Conservation (phyloP, 2,113 vertebrate genomes). For the Tringa solitaria region DNA sequence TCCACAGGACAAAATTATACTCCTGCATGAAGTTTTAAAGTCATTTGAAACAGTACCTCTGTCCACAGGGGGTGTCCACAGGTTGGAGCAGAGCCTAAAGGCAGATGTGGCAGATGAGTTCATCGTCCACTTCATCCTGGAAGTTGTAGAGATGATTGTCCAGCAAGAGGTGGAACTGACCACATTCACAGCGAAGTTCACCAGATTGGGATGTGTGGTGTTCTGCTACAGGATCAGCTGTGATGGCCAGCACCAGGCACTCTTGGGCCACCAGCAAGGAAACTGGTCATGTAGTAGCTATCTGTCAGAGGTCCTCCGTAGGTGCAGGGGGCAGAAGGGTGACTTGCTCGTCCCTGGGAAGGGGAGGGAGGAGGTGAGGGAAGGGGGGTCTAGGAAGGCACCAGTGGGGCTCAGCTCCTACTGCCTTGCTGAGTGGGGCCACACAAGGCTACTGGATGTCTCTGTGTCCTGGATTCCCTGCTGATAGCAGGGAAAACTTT, state of each 20-base stretch:
- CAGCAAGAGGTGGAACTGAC: slow-evolving; percentile 74
- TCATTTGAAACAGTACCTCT: slow-evolving; percentile 80
- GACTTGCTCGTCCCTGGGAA: rapidly evolving
- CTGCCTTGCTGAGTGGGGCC: not conserved
- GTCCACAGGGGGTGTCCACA: slow-evolving; percentile 82
- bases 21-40: slow-evolving; percentile 82
- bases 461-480: not conserved
- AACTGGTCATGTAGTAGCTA: not conserved
- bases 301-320: not conserved
- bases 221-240: slow-evolving; percentile 61
- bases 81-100: slow-evolving; percentile 80
- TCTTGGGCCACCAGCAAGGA: not conserved
- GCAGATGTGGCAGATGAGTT: slow-evolving; percentile 83
- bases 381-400: not conserved
- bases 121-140: slow-evolving; percentile 80
- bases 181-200: slow-evolving; percentile 77
- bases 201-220: not conserved
- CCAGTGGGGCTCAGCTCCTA: not conserved
- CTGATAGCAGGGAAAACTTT: not conserved
- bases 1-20: slow-evolving; percentile 83
- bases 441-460: not conserved
- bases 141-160: slow-evolving; percentile 84
- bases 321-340: rapidly evolving
- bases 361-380: not conserved
- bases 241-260: not conserved